Evolutionary conservation across 2,113 vertebrate species (phyloP), one percentile per base, ranked within the genome.

Genomic region (Cairina moschata): DNA sequence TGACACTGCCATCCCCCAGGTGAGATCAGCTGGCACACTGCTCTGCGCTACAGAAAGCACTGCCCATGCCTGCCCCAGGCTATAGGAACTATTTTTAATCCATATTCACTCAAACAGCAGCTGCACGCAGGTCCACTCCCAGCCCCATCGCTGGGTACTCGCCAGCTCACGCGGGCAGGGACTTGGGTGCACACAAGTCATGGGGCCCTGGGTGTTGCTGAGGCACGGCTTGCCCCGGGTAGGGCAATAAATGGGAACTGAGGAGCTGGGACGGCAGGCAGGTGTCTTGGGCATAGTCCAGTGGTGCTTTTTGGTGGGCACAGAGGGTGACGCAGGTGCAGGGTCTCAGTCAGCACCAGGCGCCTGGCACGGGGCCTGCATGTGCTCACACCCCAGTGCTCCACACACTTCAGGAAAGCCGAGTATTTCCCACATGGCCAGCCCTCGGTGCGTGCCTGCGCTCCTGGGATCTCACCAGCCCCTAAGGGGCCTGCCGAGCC

Each of bases 301-400:
- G 31, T 21, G 18, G 60, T 36, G 8, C 67, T 11, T 40, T 62
- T 48, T 48, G 46, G 20, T 48, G 46, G 46, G 11, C 46, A 21
- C 20, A 48, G 46, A 22, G 46, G 46, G 20, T 60, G 79, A 44
- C 8, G 5, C 1, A 5, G 46, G 32, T 2, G 1, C 0, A 0
- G 36, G 66, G 65, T 50, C 9, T 20, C 50, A n/a, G 21, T 44
- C 31, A 13, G 50, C 50, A 16, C 3, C 32, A 46, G 15, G 50
- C 6, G 6, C 6, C 17, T 36, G 13, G 48, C 31, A 17, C 46
- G 48, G 34, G 32, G 4, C 73, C 54, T 72, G 42, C 1, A 0
- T 58, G 48, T 50, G 50, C 42, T 65, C 29, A 34, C 3, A 31
- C 38, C 40, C 46, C n/a, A 3, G 55, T 46, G 42, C 1, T 0